phyloP scores from a whole-genome alignment of 2,113 vertebrate genomes.

The Scolopax mira region DNA sequence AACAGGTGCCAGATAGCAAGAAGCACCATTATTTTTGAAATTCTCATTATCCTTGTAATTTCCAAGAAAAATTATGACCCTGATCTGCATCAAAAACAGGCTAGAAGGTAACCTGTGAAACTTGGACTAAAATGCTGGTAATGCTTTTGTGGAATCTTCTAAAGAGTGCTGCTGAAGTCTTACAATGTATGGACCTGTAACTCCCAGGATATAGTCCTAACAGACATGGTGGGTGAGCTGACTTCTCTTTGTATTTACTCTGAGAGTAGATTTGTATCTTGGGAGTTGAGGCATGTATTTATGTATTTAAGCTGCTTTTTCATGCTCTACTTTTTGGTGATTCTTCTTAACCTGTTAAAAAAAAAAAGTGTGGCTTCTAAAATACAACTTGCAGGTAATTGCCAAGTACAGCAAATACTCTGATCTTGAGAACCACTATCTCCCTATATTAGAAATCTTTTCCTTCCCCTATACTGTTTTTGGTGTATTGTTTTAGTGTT shows the following conservation, averaged over 20 bases:
- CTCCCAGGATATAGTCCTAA: neutral
- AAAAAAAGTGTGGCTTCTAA: slow-evolving; percentile 2
- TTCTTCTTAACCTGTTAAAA: neutral
- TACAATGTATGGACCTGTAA: slow-evolving; percentile 7
- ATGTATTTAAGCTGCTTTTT: slow-evolving; percentile 1
- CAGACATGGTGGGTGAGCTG: neutral
- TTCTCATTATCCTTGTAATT: slow-evolving; percentile 11
- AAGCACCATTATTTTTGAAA: slow-evolving; percentile 21
- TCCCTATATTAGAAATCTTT: neutral
- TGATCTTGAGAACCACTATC: neutral
- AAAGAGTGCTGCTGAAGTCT: neutral
- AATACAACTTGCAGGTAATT: slow-evolving; percentile 1
- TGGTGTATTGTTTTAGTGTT: neutral
- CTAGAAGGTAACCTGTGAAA: slow-evolving; percentile 16
- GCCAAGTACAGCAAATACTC: neutral
- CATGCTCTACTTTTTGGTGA: neutral
- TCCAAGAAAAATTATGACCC: neutral
- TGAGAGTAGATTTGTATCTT: slow-evolving; percentile 15
- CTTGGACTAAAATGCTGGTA: neutral
- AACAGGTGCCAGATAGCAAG: slow-evolving; percentile 13
- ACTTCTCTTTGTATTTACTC: slow-evolving; percentile 11
- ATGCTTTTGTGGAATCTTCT: neutral
- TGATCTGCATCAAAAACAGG: neutral
- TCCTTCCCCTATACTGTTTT: neutral
- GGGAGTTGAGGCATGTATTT: neutral